Percentiles rank a stretch among this genome's conserved stretches.
Evolutionary conservation across 2,797 vertebrate species (phyloP).

Genomic region (Hemitrygon akajei): DNA sequence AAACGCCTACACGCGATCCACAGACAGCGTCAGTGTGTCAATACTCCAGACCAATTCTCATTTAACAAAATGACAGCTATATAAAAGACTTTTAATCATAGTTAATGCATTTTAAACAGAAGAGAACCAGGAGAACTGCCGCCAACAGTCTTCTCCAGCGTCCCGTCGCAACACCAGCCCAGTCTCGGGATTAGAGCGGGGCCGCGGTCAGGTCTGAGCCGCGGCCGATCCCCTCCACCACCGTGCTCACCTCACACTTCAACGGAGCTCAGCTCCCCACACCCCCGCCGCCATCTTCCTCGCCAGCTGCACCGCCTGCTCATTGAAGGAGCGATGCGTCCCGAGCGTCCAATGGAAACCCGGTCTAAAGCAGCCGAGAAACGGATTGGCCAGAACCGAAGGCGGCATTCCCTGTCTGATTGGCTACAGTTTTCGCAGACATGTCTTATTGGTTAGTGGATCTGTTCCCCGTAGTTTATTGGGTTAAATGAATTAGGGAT

Average conservation of each 20-base stretch:
- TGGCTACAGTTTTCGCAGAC: background rate
- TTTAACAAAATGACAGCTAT: too few species aligned
- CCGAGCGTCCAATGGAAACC: background rate
- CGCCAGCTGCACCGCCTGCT: background rate
- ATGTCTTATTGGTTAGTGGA: background rate
- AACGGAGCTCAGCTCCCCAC: too few species aligned
- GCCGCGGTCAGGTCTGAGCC: background rate
- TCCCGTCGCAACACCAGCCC: too few species aligned
- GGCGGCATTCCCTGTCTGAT: background rate
- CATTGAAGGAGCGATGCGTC: background rate
- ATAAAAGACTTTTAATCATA: too few species aligned
- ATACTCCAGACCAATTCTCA: too few species aligned
- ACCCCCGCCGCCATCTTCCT: background rate
- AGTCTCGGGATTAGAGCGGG: background rate
- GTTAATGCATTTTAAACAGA: too few species aligned
- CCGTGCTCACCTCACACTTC: background rate
- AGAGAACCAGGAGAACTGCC: too few species aligned
- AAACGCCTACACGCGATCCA: too few species aligned
- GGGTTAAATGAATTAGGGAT: background rate
- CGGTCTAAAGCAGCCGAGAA: rapidly evolving
- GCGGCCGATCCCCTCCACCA: background rate
- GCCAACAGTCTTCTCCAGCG: too few species aligned
- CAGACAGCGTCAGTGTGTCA: too few species aligned
- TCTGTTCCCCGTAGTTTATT: background rate
- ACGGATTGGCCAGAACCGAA: background rate